Evolutionary conservation across 1,140 invertebrate species (phyloP).

Genomic region (Caenorhabditis elegans): WBcel235 BX284605.5:15058001-15058500

Average conservation of each 20-base stretch:
- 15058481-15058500: slow-evolving; percentile 92
- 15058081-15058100: slow-evolving; percentile 99
- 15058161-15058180: slow-evolving; percentile 95
- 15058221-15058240: slow-evolving; percentile 96
- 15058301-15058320: slow-evolving; percentile 86
- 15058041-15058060: slow-evolving; percentile 97
- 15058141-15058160: slow-evolving; percentile 95
- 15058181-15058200: slow-evolving; percentile 97
- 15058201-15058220: slow-evolving; percentile 81
- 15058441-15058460: slow-evolving; percentile 99
- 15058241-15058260: slow-evolving; percentile 99
- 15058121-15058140: slow-evolving; percentile 99
- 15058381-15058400: slow-evolving; percentile 94
- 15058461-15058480: slow-evolving; percentile 93
- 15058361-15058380: slow-evolving; percentile 89
- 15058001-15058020: slow-evolving; percentile 83
- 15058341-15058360: slow-evolving; percentile 96
- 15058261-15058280: slow-evolving; percentile 99
- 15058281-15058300: slow-evolving; percentile 97
- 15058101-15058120: slow-evolving; percentile 96
- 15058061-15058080: slow-evolving; percentile 92
- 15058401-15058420: slow-evolving; percentile 89
- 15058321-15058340: slow-evolving; percentile 88
- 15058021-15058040: slow-evolving; percentile 90
- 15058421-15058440: slow-evolving; percentile 93